Base-by-base conservation (phyloP, 2,888 invertebrate species). In the Prenolepis imparis region DNA sequence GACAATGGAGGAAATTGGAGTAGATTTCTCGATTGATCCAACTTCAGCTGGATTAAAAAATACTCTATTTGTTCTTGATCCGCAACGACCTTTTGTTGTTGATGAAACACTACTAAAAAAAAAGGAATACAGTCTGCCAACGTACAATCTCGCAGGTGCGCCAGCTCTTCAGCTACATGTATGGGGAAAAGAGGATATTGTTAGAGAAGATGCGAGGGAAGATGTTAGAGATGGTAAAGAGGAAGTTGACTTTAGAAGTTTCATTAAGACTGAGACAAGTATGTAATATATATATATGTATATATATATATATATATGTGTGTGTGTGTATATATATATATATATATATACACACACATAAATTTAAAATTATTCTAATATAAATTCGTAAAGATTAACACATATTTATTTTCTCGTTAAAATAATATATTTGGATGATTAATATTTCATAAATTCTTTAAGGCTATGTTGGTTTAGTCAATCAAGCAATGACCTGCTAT, bases 401-500 rank as follows among this genome's bases (percentile, higher is more conserved):
- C 8, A 61, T 9, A 21, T 18, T 28, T 28, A 28, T 0, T 21
- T n/a, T 64, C 21, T 21, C 18, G 8, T 70, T 61, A 64, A 9
- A 18, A n/a, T n/a, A 48, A 48, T 63, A 8, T n/a, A 15, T 63
- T 21, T 67, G 11, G 2, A 70, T 66, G 36, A 59, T 82, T 64
- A 39, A 61, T 64, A 5, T 63, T 9, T 52, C 78, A 15, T 64
- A 32, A 28, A 41, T 73, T 74, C n/a, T 84, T 87, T 61, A 64
- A 92, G 96, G 95, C 84, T 97, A 97, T 94, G 97, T 98, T 12
- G 98, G 98, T 52, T 95, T 98, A 72, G 98, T 98, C 11, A 98
- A 98, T 94, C 98, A 98, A 94, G 98, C 98, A 0, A 98, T 98
- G 98, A 98, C 98, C 0, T 98, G 98, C 93, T 98, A 98, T 94